Base-by-base conservation (phyloP, 1,140 invertebrate genomes). In the Yoshiicerus persimilis region DNA sequence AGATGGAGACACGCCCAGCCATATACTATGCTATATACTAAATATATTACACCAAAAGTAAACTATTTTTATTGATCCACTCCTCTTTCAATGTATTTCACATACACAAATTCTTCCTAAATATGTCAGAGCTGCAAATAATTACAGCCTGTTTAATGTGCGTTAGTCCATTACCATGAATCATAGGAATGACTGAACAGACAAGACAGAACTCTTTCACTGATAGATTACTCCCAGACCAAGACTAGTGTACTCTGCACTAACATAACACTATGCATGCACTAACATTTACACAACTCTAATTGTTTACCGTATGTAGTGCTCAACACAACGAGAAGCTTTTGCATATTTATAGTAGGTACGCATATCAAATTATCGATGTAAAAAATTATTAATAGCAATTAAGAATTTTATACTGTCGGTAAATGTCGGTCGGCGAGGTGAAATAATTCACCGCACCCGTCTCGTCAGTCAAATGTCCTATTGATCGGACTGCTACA, bases 371-470 rank as follows among this genome's bases (percentile, higher is more conserved):
- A n/a, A n/a, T n/a, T n/a, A n/a, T n/a, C n/a, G n/a, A n/a, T n/a
- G n/a, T n/a, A n/a, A n/a, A n/a, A n/a, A n/a, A n/a, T n/a, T n/a
- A n/a, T n/a, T n/a, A n/a, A 70, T 70, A 70, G 66, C 66, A 70
- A 70, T 70, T 70, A 70, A 30, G 66, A 70, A 70, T 70, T 70
- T 70, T 70, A 70, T 70, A 70, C 66, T 70, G 25, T 70, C 66
- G 66, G 66, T 70, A 70, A 70, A 70, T 70, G 66, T 70, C 66
- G 66, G 66, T 70, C 30, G 66, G 66, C 66, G 66, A 70, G 66
- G 66, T 70, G 66, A 70, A 70, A 70, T 70, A 70, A 70, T 70
- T 70, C 66, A 70, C 66, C 66, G 66, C 66, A 70, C 66, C 66
- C 66, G 25, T 70, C 66, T 70, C 66, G 25, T 70, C 66, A 30